Base-by-base conservation (phyloP, 2,113 vertebrate species). In the Oreochromis niloticus region DNA sequence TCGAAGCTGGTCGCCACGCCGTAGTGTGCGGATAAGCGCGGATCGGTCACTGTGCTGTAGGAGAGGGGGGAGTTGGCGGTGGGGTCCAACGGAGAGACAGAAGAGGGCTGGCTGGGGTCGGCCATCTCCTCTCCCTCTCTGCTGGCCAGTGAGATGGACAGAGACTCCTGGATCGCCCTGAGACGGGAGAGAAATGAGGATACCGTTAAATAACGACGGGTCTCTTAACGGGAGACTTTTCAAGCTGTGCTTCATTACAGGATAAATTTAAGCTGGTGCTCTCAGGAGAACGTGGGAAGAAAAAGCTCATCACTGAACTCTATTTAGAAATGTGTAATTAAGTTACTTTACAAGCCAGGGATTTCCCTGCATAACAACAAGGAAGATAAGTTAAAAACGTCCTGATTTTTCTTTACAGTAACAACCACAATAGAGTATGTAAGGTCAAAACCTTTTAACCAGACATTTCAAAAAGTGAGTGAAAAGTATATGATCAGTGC, bases 131-230 rank as follows among this genome's bases (percentile, higher is more conserved):
- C 94, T 36, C 83, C 93, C 81, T 96, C 95, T 81, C 93, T 94
- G 80, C 84, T 92, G 63, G 85, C 88, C 93, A 97, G 75, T 1
- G 96, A 96, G 85, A 98, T 96, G 87, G 97, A 96, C 90, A 98
- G 95, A 85, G 98, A 98, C 95, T 98, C 98, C 94, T 98, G 98
- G 90, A 99, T 97, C 1, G 97, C 97, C 91, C 98, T 99, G 82
- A 82, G 41, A 84, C 2, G 6, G 50, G 3, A 73, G 78, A 73
- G 32, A 54, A 36, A 83, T 34, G 11, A 27, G 87, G 52, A 57
- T 43, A n/a, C 27, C 19, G 24, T 85, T 85, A 83, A 90, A 68
- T 73, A 78, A 66, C 54, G 59, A 59, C 14, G 4, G 2, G 9
- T 27, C 34, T 71, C 68, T 81, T 48, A 48, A 85, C 32, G 17